Base-by-base conservation (phyloP, 2,888 invertebrate genomes). In the Pteria penguin region DNA sequence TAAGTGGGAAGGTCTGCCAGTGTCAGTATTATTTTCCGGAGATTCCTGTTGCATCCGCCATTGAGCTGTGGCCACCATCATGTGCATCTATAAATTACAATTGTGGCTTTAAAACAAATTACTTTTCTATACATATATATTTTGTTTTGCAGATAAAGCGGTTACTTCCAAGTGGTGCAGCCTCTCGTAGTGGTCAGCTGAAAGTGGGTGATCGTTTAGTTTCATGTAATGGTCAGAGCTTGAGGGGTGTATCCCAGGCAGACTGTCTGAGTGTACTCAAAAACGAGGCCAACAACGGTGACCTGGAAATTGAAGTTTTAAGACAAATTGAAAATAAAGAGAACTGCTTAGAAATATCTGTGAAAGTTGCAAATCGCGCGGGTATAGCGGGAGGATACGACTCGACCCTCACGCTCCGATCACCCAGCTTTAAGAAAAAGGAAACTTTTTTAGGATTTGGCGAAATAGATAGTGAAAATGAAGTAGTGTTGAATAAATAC, bases 251-350 rank as follows among this genome's bases (percentile, higher is more conserved):
- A 76, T 96, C 96, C 52, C 97, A 98, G 91, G 94, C 95, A 55
- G 96, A 97, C 92, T 97, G 97, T 84, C 95, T 97, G 85, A 94
- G 96, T 85, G 95, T 97, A 86, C 94, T 98, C 62, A 97, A 97
- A 94, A 95, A 95, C 76, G 96, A 96, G 77, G 94, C 96, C 75
- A 94, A 95, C 58, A 95, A 96, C 92, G 94, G 95, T 61, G 96
- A 96, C 93, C 71, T 85, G 27, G 61, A 80, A 33, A 78, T 85
- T 26, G 84, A 82, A 86, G 94, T 96, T 84, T 94, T 90, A 11
- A 71, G 90, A 29, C 87, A 82, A 63, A 79, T 77, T 5, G 83
- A 84, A 60, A 76, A 76, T 77, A 83, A 80, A 27, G 45, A 62
- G 29, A 76, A 76, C 62, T 45, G 45, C 18, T 79, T 84, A 79